phyloP scores from a whole-genome alignment of 2,113 vertebrate species.

The Strigops habroptila region DNA sequence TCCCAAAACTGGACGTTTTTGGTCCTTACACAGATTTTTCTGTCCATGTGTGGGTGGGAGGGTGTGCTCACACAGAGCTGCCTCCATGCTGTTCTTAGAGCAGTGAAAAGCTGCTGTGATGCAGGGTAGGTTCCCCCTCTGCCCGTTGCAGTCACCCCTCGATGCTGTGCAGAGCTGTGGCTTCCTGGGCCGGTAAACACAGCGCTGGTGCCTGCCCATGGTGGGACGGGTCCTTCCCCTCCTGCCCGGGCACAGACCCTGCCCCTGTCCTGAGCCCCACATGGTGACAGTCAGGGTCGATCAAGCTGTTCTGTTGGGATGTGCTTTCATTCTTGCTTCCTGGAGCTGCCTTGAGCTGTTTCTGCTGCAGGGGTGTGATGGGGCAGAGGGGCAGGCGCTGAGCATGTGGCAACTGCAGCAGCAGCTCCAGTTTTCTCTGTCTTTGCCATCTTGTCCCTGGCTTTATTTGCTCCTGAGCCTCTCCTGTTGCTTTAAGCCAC shows the following conservation, averaged over 20 bases:
- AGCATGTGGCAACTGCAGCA: neutral
- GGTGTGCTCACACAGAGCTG: neutral
- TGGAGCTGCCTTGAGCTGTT: neutral
- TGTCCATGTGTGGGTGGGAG: accelerated
- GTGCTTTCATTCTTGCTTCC: neutral
- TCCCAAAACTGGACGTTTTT: accelerated
- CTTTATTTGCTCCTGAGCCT: accelerated
- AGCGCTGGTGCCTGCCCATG: accelerated
- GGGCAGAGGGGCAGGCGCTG: neutral
- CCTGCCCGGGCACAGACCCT: neutral
- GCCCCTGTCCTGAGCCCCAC: neutral
- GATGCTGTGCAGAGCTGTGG: accelerated
- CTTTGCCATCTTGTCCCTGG: neutral
- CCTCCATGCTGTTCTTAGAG: neutral
- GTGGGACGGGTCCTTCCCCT: neutral
- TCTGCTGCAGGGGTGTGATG: neutral
- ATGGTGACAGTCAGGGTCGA: accelerated
- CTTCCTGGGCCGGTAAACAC: neutral
- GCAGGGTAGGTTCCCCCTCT: neutral
- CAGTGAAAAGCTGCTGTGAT: neutral
- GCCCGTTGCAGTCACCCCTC: accelerated
- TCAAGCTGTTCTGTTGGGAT: neutral
- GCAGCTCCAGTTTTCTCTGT: neutral
- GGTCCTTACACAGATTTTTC: neutral
- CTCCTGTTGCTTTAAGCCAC: neutral